Conservation (phyloP, 2,888 invertebrate species). For the Diadromus collaris region DNA sequence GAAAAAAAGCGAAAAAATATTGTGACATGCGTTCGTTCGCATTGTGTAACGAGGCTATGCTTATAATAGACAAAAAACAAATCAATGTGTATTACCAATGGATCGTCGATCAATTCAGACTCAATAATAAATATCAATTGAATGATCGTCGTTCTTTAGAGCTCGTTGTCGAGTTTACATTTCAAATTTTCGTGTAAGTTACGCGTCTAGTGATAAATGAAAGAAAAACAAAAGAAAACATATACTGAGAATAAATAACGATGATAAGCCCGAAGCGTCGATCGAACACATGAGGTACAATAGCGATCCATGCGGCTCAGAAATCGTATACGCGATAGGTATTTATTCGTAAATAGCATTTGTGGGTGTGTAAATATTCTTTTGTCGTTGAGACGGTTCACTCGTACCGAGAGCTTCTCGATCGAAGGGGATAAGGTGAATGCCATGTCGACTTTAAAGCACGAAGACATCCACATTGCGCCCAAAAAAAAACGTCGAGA, state of each 20-base stretch:
- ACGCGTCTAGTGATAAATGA: conserved; percentile 9
- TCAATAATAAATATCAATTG: conserved; percentile 11
- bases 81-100: conserved; percentile 2
- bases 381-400: conserved; percentile 28
- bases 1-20: conserved; percentile 8
- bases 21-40: conserved; percentile 27
- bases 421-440: not conserved
- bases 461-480: conserved; percentile 1
- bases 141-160: conserved; percentile 10
- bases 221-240: conserved; percentile 6
- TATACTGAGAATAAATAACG: conserved; percentile 20
- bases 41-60: conserved; percentile 40
- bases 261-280: not conserved
- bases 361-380: conserved; percentile 54
- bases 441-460: not conserved
- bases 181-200: conserved; percentile 5
- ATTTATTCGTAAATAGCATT: conserved; percentile 50
- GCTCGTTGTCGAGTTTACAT: conserved; percentile 3
- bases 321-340: conserved; percentile 28
- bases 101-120: conserved; percentile 12
- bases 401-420: conserved; percentile 3
- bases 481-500: conserved; percentile 12
- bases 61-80: conserved; percentile 17
- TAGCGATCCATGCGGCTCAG: not conserved
- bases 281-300: not conserved